Base-by-base conservation (phyloP, 1,140 invertebrate genomes). In the Leptestheria dahalacensis region DNA sequence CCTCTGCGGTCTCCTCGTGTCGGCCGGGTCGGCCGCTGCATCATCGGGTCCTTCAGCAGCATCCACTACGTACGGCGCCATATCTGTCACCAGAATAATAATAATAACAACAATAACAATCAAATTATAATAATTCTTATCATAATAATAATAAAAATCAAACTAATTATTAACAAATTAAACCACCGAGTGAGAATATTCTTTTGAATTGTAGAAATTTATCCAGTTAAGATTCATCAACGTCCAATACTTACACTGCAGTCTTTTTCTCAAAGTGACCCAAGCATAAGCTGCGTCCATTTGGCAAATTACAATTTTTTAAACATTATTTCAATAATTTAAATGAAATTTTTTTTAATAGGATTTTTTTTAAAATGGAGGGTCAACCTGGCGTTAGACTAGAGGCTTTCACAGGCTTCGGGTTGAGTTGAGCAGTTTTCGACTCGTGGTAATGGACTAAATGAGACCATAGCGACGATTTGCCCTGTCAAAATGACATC, bases 381-480 rank as follows among this genome's bases (percentile, higher is more conserved):
- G 47, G 70, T 73, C 71, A 77, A 91, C 88, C 88, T 70, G 90
- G 88, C 20, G 86, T 82, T 20, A 91, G 72, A 69, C 82, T 83
- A 68, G 87, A 87, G 1, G 86, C 81, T 70, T 91, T 86, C 24
- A 83, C 81, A 62, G 83, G 77, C 70, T 86, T 83, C 51, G 78
- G 75, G 0, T 80, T 76, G 61, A 82, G 82, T 66, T 81, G 83
- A 66, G 83, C 81, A 62, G 91, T 87, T 66, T 93, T 87, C 49
- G 87, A 71, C 67, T 95, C 90, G 67, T 93, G 83, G 71, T 88
- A 95, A 71, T 86, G 88, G 1, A 83, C 79, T 12, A 97, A 75
- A 70, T 97, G 91, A 51, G 91, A 88, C 93, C 94, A 97, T 0
- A 97, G 74, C 0, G 91, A 88, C 9, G 91, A 95, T 73, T 95